Base-by-base conservation (phyloP, 2,888 invertebrate species). In the Pseudoips prasinana region DNA sequence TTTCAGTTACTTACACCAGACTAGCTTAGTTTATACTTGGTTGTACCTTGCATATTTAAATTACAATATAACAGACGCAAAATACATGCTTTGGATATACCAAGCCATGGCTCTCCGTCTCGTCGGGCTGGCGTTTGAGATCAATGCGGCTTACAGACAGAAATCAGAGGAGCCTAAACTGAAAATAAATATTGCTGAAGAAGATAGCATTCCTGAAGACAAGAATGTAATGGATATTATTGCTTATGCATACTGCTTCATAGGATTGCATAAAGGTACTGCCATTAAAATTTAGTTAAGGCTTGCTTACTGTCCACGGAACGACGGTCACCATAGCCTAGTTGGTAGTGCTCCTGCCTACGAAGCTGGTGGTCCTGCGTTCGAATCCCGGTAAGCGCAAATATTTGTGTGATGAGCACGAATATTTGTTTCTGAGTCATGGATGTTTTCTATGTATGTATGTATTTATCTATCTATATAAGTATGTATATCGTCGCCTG, bases 41-140 rank as follows among this genome's bases (percentile, higher is more conserved):
- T 80, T 90, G 2, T 95, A 96, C 71, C 86, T 97, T 33, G 75
- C 93, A 8, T 92, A 95, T 73, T 92, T 96, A 66, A 92, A 91
- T 70, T 91, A 92, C 63, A 92, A 94, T 14, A 75, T 94, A 14
- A 81, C 90, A 41, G 89, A 92, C 1, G 90, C 93, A 7, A 89
- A 91, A 14, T 94, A 95, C 58, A 90, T 93, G 0, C 94, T 95
- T 75, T 93, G 96, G 58, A 82, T 97, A 19, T 93, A 95, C 64
- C 94, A 97, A 90, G 92, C 94, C 46, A 80, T 96, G 44, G 95
- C 96, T 1, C 78, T 97, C 5, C 92, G 95, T 70, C 90, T 96
- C 49, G 93, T 95, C 2, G 96, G 96, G 0, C 70, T 97, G 32
- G 94, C 95, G 1, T 96, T 94, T 72, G 97, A 97, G 83, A 83